Base-by-base conservation (phyloP, 37 sponge, comb jelly and placozoan species). In the Beroe ovata region DNA sequence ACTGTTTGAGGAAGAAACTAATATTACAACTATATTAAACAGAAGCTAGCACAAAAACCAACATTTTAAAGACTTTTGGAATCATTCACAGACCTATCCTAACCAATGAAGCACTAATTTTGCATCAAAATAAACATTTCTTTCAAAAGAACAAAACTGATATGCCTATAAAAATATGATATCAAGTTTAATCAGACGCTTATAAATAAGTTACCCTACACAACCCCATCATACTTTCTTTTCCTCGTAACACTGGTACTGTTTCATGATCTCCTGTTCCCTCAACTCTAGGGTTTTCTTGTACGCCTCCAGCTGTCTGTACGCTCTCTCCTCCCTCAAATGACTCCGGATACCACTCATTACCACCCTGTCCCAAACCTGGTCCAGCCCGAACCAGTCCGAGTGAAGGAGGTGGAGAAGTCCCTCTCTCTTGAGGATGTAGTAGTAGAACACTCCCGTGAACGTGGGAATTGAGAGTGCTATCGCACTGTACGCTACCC, bases 261-360 rank as follows among this genome's bases (percentile, higher is more conserved):
- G 11, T 20, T 16, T 26, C 84, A 38, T 77, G 23, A 77, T 77
- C 84, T 22, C 28, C 84, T 11, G 4, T 35, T 77, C 84, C 47
- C 33, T 38, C 28, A 32, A 1, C 84, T 77, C 84, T 54, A 77
- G 47, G 0, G 84, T 54, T 26, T 77, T 77, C 54, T 36, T 77
- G 54, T 77, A 77, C 47, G 84, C 84, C 54, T 77, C 84, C 1
- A 42, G 35, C 54, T 77, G 84, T 23, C 84, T 38, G 36, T 4
- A 2, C n/a, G 84, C 84, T n/a, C 84, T 11, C 42, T 77, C 84
- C 22, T 77, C 47, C 23, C 41, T 20, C 39, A 42, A 39, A 4
- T 42, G 42, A 18, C 11, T 36, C 22, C 23, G 2, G 16, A 77
- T 11, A 14, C 33, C 22, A 8, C 2, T 39, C 22, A 20, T 36